phyloP scores from a whole-genome alignment of 2,113 vertebrate genomes.

The Seriola aureovittata region DNA sequence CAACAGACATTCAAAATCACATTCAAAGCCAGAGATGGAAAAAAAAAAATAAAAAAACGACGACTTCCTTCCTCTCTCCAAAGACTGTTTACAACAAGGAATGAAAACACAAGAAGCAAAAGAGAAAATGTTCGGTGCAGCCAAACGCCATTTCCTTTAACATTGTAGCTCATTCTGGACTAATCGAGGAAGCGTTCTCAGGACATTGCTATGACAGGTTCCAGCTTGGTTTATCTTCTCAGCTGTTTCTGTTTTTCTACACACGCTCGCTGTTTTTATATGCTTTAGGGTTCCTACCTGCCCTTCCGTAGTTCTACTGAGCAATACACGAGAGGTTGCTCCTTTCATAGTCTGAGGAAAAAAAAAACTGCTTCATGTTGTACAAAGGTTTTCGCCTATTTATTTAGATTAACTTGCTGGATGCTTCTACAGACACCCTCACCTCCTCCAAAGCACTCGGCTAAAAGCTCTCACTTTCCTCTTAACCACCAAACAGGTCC shows the following conservation, averaged over 20 bases:
- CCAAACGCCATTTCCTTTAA: conserved; percentile 70
- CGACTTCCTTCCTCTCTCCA: conserved; percentile 68
- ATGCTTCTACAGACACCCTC: conserved; percentile 77
- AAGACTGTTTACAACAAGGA: conserved; percentile 73
- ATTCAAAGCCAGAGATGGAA: conserved; percentile 40
- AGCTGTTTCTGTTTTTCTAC: conserved; percentile 63
- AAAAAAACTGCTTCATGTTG: conserved; percentile 70
- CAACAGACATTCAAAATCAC: conserved; percentile 52
- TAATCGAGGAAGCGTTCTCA: conserved; percentile 84
- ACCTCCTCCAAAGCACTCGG: conserved; percentile 81
- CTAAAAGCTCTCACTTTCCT: conserved; percentile 79
- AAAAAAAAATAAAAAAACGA: conserved; percentile 1
- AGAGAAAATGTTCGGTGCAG: conserved; percentile 47
- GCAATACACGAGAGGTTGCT: conserved; percentile 67
- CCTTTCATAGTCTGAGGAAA: conserved; percentile 39
- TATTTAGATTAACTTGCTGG: conserved; percentile 91
- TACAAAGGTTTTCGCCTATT: conserved; percentile 88
- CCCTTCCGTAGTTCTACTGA: conserved; percentile 75
- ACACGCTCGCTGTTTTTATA: conserved; percentile 46
- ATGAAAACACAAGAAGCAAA: conserved; percentile 39
- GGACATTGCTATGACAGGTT: conserved; percentile 81
- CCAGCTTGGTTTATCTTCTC: conserved; percentile 65
- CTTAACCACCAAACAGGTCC: conserved; percentile 81
- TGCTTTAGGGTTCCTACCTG: conserved; percentile 71
- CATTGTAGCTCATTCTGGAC: conserved; percentile 79